These are phyloP conservation scores for Bedellia somnulentella DNA, from an alignment of 2,888 invertebrate species.

Conservation along the genomic window DNA sequence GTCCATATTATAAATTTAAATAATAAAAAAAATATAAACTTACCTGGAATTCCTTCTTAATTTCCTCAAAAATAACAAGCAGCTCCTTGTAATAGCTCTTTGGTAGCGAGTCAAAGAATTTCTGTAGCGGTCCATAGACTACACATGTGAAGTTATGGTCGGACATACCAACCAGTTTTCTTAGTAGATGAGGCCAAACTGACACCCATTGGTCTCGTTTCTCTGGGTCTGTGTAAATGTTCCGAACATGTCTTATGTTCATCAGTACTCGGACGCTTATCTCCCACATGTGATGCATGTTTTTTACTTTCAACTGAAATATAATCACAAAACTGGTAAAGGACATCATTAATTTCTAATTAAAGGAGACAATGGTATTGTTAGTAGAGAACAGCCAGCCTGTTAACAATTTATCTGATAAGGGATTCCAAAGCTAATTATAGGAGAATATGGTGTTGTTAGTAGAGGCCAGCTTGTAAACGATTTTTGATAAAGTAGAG, in stretches of 20 bases:
- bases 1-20: too few species aligned
- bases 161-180: constrained; percentile 64
- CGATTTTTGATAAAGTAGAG: too few species aligned
- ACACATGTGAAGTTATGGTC: constrained; percentile 68
- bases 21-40: constrained; percentile 12
- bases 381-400: too few species aligned
- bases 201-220: constrained; percentile 63
- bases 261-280: constrained; percentile 62
- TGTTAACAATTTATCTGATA: too few species aligned
- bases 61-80: constrained; percentile 49
- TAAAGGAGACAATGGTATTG: too few species aligned
- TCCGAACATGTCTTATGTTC: constrained; percentile 64
- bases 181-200: constrained; percentile 66
- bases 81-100: constrained; percentile 57
- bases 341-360: neutral
- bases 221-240: constrained; percentile 66
- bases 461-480: too few species aligned
- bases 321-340: too few species aligned
- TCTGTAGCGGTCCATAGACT: constrained; percentile 63
- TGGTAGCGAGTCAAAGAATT: constrained; percentile 61
- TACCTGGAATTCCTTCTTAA: constrained; percentile 65
- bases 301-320: constrained; percentile 61
- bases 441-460: too few species aligned
- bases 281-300: constrained; percentile 67
- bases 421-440: too few species aligned